Percentiles rank a stretch among this genome's conserved stretches.
phyloP scores from a whole-genome alignment of 2,888 invertebrate species.

The Xanthorhoe spadicearia region DNA sequence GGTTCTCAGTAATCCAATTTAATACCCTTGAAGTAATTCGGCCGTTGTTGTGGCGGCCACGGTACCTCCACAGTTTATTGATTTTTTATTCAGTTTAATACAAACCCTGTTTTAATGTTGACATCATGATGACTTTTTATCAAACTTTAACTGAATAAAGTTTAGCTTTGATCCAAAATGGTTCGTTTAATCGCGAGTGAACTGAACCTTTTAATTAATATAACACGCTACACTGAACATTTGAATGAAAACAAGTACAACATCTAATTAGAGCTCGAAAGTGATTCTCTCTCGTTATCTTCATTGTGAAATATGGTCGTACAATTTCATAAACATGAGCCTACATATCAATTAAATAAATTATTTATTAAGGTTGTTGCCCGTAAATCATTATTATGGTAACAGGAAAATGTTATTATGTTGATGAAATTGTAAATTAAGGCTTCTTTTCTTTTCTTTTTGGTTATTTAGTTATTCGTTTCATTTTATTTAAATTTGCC shows the following conservation, averaged over 20 bases:
- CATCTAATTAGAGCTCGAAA: conserved; percentile 47
- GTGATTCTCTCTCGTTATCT: conserved; percentile 25
- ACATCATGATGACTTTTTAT: no score
- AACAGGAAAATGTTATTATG: conserved; percentile 19
- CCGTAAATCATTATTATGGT: conserved; percentile 33
- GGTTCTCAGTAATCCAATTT: conserved; percentile 44
- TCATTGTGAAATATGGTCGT: conserved; percentile 31
- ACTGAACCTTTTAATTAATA: conserved; percentile 62
- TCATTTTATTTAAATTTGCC: neutral
- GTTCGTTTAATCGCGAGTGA: conserved; percentile 55
- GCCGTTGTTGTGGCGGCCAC: conserved; percentile 14
- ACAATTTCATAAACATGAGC: conserved; percentile 32
- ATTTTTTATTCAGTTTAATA: neutral
- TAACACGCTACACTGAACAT: conserved; percentile 60
- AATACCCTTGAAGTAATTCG: conserved; percentile 39
- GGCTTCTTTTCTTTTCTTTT: conserved; percentile 8
- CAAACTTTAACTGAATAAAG: no score
- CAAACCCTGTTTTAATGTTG: no score
- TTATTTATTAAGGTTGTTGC: conserved; percentile 35
- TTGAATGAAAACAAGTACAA: conserved; percentile 53
- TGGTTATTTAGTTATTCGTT: neutral
- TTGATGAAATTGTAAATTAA: conserved; percentile 27
- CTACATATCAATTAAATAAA: conserved; percentile 34
- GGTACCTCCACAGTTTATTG: conserved; percentile 6
- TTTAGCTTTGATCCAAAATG: conserved; percentile 45